Evolutionary conservation across 2,113 vertebrate genomes (phyloP).

Genomic region (Oreochromis aureus): DNA sequence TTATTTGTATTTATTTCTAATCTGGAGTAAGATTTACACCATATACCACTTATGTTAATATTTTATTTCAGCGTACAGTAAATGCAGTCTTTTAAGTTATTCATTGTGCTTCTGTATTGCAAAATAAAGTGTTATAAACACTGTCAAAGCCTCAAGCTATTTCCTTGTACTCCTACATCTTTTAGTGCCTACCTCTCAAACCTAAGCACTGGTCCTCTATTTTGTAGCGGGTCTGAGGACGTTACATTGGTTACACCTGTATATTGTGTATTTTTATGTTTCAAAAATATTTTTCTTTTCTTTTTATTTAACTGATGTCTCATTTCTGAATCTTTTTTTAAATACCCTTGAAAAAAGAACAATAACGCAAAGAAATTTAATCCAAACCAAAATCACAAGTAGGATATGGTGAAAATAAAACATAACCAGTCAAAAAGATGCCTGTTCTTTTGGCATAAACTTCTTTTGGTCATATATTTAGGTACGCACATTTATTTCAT

Average conservation of each 20-base stretch:
- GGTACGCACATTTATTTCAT: background rate
- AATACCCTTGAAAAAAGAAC: background rate
- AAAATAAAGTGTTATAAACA: background rate
- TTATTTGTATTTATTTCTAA: background rate
- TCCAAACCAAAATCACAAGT: background rate
- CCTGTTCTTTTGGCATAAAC: constrained; percentile 2
- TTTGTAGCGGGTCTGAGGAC: background rate
- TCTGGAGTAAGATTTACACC: background rate
- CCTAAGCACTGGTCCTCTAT: background rate
- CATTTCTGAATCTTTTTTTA: background rate
- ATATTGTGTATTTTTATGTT: background rate
- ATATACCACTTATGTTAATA: background rate
- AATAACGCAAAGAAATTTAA: background rate
- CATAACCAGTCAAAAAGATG: background rate
- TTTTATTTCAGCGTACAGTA: background rate
- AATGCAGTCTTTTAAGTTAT: background rate
- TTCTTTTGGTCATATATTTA: background rate
- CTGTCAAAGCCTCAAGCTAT: background rate
- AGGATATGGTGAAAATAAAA: background rate
- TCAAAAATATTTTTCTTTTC: background rate
- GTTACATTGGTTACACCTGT: background rate
- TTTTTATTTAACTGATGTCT: background rate
- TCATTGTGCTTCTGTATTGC: background rate
- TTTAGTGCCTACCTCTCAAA: background rate
- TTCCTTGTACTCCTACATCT: background rate